These are phyloP conservation scores for Balaeniceps rex DNA, from an alignment of 2,113 vertebrate species.

Conservation along the genomic window DNA sequence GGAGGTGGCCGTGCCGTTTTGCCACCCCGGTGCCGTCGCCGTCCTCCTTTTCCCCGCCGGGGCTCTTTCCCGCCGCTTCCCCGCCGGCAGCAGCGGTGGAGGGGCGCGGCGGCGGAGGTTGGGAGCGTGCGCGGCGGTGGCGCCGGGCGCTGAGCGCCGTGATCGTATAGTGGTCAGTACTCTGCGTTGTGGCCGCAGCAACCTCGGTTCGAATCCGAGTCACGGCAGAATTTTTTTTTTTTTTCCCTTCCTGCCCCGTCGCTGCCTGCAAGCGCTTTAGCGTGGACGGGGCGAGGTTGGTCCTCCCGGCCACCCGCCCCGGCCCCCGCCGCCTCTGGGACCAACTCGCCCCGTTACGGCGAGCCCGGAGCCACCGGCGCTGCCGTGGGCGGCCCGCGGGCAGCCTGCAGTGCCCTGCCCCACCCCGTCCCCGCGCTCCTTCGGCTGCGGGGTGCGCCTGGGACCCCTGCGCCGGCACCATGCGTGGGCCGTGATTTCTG, in stretches of 20 bases:
- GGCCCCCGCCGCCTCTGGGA: too few species aligned
- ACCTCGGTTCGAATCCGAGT: slow-evolving; percentile 83
- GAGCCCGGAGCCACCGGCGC: too few species aligned
- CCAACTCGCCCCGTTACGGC: too few species aligned
- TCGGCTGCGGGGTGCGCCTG: rapidly evolving
- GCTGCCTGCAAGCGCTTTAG: not conserved
- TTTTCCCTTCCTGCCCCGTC: not conserved
- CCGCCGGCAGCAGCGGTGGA: not conserved
- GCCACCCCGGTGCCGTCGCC: rapidly evolving
- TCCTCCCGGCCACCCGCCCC: not conserved
- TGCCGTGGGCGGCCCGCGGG: too few species aligned
- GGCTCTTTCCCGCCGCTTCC: rapidly evolving
- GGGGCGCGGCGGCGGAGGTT: rapidly evolving
- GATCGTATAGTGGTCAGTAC: slow-evolving; percentile 85
- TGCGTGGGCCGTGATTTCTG: not conserved
- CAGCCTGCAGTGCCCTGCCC: too few species aligned
- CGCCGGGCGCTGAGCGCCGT: not conserved
- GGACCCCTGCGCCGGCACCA: rapidly evolving
- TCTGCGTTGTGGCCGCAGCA: slow-evolving; percentile 82
- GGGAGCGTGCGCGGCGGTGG: rapidly evolving
- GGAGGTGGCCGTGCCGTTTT: rapidly evolving
- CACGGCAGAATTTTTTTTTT: not conserved
- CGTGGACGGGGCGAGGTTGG: rapidly evolving
- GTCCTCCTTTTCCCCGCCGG: rapidly evolving
- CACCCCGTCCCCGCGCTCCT: too few species aligned